A percentile compares a stretch with the other conserved stretches of the same genome.
phyloP scores from a whole-genome alignment of 2,888 invertebrate genomes.

The Beris chalybata region DNA sequence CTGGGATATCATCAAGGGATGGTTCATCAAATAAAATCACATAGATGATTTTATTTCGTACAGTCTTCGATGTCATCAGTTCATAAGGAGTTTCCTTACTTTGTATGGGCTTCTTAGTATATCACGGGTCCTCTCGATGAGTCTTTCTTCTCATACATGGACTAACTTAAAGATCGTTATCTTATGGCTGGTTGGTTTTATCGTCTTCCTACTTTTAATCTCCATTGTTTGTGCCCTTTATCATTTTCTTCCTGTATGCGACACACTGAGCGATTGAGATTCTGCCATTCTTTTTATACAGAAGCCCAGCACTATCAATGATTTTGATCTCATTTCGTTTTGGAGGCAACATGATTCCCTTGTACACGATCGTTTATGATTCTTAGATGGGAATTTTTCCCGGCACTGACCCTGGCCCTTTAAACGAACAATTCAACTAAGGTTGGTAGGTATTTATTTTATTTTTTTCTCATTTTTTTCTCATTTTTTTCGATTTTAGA shows the following conservation, averaged over 20 bases:
- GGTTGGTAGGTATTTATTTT: slow-evolving; percentile 2
- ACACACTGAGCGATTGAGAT: slow-evolving; percentile 27
- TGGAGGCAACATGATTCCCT: slow-evolving; percentile 28
- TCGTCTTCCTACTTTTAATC: slow-evolving; percentile 33
- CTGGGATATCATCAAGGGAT: slow-evolving; percentile 8
- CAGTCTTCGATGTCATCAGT: slow-evolving; percentile 7
- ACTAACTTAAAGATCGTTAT: slow-evolving; percentile 19
- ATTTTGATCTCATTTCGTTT: slow-evolving; percentile 33
- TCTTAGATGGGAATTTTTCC: slow-evolving; percentile 15
- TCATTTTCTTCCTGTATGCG: slow-evolving; percentile 30
- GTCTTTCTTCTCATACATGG: slow-evolving; percentile 24
- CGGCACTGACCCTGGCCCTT: no score
- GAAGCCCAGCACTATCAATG: slow-evolving; percentile 29
- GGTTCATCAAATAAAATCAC: slow-evolving; percentile 16
- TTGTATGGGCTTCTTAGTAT: slow-evolving; percentile 16
- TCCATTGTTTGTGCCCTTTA: slow-evolving; percentile 30
- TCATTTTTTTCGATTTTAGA: neutral
- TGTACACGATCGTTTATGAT: slow-evolving; percentile 27
- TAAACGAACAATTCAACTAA: no score
- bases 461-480: neutral
- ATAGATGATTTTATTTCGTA: no score
- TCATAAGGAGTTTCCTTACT: neutral
- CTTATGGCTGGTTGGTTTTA: slow-evolving; percentile 30
- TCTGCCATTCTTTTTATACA: slow-evolving; percentile 19
- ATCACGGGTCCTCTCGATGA: neutral